Evolutionary conservation across 2,888 invertebrate genomes (phyloP).

Genomic region (Tipula vernalis): DNA sequence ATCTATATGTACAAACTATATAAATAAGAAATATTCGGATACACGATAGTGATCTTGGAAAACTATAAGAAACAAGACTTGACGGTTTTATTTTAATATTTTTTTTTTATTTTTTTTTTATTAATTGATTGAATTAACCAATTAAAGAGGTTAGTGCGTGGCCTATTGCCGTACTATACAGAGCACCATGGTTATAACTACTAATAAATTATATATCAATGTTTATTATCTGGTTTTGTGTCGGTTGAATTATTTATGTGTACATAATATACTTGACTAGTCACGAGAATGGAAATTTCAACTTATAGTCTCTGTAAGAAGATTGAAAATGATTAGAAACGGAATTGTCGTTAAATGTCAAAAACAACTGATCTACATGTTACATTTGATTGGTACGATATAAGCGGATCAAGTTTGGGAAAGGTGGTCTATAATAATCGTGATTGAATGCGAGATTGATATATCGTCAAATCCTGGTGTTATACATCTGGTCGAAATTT

Average conservation of each 20-base stretch:
- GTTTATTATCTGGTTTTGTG: neutral
- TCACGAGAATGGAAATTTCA: neutral
- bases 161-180: neutral
- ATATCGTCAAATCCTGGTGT: too few relatives aligned
- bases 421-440: neutral
- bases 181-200: neutral
- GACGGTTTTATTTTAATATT: neutral
- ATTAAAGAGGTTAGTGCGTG: slow-evolving; percentile 4
- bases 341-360: neutral
- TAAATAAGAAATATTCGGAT: neutral
- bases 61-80: neutral
- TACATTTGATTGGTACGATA: neutral
- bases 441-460: too few relatives aligned
- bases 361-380: neutral
- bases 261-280: neutral
- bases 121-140: slow-evolving; percentile 4
- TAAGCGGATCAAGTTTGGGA: neutral
- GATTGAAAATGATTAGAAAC: neutral
- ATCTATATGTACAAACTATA: neutral
- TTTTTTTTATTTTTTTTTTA: neutral
- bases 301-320: neutral
- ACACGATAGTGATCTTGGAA: neutral
- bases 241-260: neutral
- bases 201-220: neutral
- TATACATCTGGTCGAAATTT: too few relatives aligned